Percentiles rank a stretch among this genome's conserved stretches.
These are phyloP conservation scores for Gymnobelideus leadbeateri DNA, from an alignment of 2,113 vertebrate species.

Conservation along the genomic window DNA sequence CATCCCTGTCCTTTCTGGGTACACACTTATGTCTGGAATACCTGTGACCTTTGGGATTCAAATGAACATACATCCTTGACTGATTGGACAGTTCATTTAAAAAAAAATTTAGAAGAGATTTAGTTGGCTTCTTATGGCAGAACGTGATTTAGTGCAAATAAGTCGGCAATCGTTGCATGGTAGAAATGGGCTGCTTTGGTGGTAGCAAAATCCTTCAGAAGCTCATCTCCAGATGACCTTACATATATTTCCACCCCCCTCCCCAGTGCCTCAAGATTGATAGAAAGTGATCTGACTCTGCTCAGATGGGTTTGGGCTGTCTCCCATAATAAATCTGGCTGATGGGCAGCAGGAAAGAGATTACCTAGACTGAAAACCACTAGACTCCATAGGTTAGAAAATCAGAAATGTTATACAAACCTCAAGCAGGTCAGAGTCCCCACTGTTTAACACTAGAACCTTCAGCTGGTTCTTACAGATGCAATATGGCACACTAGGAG, in stretches of 20 bases:
- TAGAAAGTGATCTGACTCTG: constrained; percentile 13
- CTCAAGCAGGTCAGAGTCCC: neutral
- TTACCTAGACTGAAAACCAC: neutral
- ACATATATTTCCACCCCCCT: neutral
- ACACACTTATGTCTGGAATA: neutral
- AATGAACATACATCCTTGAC: neutral
- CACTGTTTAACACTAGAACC: neutral
- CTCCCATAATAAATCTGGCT: constrained; percentile 12
- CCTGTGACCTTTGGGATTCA: neutral
- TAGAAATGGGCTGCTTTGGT: neutral
- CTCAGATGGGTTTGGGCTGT: neutral
- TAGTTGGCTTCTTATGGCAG: constrained; percentile 3
- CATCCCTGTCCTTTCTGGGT: neutral
- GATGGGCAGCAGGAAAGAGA: constrained; percentile 1
- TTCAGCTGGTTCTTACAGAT: neutral
- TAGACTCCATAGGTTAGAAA: neutral
- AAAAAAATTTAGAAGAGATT: neutral
- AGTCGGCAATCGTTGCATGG: neutral
- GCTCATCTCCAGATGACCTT: constrained; percentile 11
- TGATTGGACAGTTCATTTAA: neutral
- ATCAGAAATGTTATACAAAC: neutral
- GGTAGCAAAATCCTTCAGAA: neutral
- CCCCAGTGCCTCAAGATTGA: neutral
- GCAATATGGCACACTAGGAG: neutral
- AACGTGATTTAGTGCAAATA: neutral